Base-by-base conservation (phyloP, 2,797 vertebrate genomes). In the Clangula hyemalis region DNA sequence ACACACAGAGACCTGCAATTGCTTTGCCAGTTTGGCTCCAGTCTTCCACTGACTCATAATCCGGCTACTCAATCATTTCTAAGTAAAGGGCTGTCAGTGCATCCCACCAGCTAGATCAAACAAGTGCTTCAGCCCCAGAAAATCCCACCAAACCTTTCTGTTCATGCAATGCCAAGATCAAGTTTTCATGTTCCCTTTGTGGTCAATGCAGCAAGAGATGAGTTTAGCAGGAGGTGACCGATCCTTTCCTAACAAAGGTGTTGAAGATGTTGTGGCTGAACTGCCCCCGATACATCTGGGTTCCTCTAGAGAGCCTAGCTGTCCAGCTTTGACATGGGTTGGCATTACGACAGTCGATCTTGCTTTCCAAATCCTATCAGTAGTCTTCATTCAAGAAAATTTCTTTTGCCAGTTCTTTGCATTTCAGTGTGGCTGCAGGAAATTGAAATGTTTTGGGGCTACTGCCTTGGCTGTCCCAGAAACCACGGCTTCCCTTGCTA, bases 1-100 rank as follows among this genome's bases (percentile, higher is more conserved):
- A 3, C 27, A 17, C 11, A 43, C 30, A 86, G n/a, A 43, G 32
- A 54, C 38, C 45, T 66, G 73, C 53, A 79, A 72, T 86, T 76
- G 71, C 77, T 77, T 36, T 82, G 71, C 88, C 77, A 60, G 43
- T 56, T 87, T 90, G 90, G 80, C 92, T 89, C 10, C 76, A 58
- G 64, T 57, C 71, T 75, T 66, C n/a, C 74, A 60, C 27, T 54
- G 88, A 70, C 71, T 89, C 90, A 39, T 27, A 53, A n/a, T 78
- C 69, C 79, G 83, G 53, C 72, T 66, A 20, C 87, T 90, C 30
- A 1, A 70, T 82, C 88, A 39, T 36, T 69, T 25, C 83, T 13
- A 53, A 62, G 70, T 13, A 4, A 64, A 78, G 49, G 53, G 53
- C 60, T 91, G 78, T 60, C 82, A 34, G 58, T 24, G 82, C 75